These are phyloP conservation scores for Brachyhypopomus occidentalis DNA, from an alignment of 2,113 vertebrate genomes.

Conservation along the genomic window DNA sequence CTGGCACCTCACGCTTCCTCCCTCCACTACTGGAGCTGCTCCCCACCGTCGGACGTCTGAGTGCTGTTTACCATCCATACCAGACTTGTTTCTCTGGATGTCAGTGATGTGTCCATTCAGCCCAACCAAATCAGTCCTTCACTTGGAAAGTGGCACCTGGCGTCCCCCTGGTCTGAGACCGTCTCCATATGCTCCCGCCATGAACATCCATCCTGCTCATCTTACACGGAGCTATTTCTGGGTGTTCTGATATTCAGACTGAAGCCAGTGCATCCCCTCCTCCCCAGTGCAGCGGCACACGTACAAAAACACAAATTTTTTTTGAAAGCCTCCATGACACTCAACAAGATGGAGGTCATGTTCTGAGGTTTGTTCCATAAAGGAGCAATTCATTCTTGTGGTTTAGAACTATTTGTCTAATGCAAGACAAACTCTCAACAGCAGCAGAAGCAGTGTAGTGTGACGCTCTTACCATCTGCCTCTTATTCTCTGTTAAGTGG, in stretches of 20 bases:
- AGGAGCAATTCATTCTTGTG: background rate
- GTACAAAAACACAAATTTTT: conserved; percentile 7
- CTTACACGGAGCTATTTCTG: conserved; percentile 77
- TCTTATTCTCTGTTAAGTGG: conserved; percentile 97
- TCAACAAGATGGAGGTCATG: background rate
- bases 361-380: background rate
- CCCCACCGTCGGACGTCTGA: background rate
- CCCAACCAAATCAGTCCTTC: conserved; percentile 56
- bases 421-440: conserved; percentile 16
- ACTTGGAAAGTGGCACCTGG: conserved; percentile 40
- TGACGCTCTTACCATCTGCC: conserved; percentile 93
- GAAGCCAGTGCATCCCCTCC: conserved; percentile 28
- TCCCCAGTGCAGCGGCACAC: background rate
- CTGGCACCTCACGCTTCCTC: background rate
- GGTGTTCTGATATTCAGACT: conserved; percentile 49
- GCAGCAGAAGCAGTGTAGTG: conserved; percentile 50
- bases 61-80: background rate
- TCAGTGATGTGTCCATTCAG: conserved; percentile 7
- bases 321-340: background rate
- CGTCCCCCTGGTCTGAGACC: conserved; percentile 58
- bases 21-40: background rate
- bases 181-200: conserved; percentile 63
- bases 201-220: conserved; percentile 69
- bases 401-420: background rate
- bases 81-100: background rate